Base-by-base conservation (phyloP, 2,113 vertebrate genomes). In the Gobius niger region DNA sequence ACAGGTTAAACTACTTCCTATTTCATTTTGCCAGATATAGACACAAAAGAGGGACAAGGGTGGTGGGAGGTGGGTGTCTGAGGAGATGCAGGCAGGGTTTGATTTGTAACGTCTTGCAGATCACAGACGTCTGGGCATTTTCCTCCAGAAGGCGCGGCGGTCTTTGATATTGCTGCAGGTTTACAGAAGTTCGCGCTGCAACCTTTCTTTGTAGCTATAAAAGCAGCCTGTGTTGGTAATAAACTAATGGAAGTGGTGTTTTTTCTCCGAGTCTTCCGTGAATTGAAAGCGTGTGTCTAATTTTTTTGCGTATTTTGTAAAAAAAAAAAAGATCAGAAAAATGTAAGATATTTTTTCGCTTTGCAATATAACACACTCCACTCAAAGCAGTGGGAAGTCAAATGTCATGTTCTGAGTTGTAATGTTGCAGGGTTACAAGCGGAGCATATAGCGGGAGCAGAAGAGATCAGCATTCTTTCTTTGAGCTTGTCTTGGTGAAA, bases 111-210 rank as follows among this genome's bases (percentile, higher is more conserved):
- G 87, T 89, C 77, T 82, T 44, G 56, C 68, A 77, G 87, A 83
- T 87, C 82, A 78, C 68, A 85, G 70, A 65, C 67, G 53, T 83
- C 76, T 82, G 85, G 82, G 82, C 79, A 85, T 89, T 86, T 88
- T 83, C 76, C 72, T 81, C 81, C 81, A 77, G 88, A 82, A 85
- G 70, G 78, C 83, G 76, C 64, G 66, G 59, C 79, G 65, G 49
- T 76, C 78, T 86, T 85, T 88, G 85, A 85, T 89, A 89, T 86
- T 85, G 88, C 84, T 47, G 18, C 80, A 82, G 88, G 76, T 70
- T 82, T 86, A 65, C 68, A 78, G 65, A 83, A 81, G 86, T 81
- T 88, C 82, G 80, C 60, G 76, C 68, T 66, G 75, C 70, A 70
- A 91, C 87, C 85, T 90, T 92, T 90, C 67, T 81, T 78, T 72